Evolutionary conservation across 2,888 invertebrate genomes (phyloP), one percentile per base, ranked within the genome.

Genomic region (Lithophane leautieri): DNA sequence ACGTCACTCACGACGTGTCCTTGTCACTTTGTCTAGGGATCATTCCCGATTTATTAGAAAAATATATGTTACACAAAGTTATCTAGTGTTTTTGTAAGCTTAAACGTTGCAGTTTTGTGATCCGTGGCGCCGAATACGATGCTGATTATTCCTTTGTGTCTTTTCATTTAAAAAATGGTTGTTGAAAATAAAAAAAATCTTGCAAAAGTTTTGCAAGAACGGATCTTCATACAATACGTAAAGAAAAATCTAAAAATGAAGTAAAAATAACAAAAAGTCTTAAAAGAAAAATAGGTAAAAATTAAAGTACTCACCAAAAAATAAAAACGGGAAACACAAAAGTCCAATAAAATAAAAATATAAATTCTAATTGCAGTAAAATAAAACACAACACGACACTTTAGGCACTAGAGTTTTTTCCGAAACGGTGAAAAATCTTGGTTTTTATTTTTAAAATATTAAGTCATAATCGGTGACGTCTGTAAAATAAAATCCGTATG

Each of bases 1-100:
- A 96, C 96, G 96, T 96, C 96, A 96, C 94, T 93, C 91, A 93
- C 94, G 94, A 95, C 94, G 95, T 96, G 95, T 94, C 95, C 95
- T 95, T 94, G 94, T 90, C 86, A 88, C 86, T 90, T 93, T 90
- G 91, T 91, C 94, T 95, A 95, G 92, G 90, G 91, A 86, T 85
- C 81, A 88, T 88, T 90, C 87, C 88, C 82, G 81, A 80, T 90
- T 86, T 87, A 85, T 85, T 90, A 81, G 83, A 89, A 82, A 90
- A 89, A 90, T 88, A 88, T 89, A 89, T 61, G 82, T 86, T 82
- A 79, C 70, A 67, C 72, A 73, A 80, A 77, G 78, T 83, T 79
- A n/a, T 52, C 44, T 25, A 81, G 84, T 88, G 88, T 88, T 84
- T 83, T 84, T 79, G 61, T 80, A 81, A 83, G 63, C 12, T 72